These are phyloP conservation scores for Anthophora plumipes DNA, from an alignment of 2,888 invertebrate species.

Conservation along the genomic window DNA sequence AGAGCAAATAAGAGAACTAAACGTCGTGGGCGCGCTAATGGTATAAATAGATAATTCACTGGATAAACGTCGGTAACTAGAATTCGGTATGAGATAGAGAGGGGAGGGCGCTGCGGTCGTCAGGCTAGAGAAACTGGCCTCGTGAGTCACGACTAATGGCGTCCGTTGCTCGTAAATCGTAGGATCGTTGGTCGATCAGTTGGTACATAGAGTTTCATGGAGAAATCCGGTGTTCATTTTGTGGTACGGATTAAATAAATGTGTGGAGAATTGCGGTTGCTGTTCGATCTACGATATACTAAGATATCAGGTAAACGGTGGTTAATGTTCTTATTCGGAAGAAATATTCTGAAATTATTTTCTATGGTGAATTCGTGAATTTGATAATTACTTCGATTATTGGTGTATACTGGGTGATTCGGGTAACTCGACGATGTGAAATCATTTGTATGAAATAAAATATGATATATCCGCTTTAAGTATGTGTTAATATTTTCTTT, in stretches of 20 bases:
- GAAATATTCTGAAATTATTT: background rate
- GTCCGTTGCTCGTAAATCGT: constrained; percentile 54
- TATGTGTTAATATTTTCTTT: no score
- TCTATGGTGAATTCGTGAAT: background rate
- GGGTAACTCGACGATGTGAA: no score
- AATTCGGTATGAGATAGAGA: constrained; percentile 75
- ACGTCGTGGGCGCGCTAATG: constrained; percentile 49
- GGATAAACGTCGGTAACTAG: constrained; percentile 75
- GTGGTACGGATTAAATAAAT: constrained; percentile 33
- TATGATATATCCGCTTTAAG: no score
- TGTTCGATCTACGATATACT: background rate
- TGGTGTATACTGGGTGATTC: no score
- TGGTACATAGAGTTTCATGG: constrained; percentile 24
- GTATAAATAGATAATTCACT: constrained; percentile 80
- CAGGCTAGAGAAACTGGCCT: constrained; percentile 33
- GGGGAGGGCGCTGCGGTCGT: constrained; percentile 52
- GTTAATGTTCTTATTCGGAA: background rate
- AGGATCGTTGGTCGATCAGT: constrained; percentile 31
- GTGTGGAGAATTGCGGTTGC: background rate
- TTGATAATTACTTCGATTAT: background rate
- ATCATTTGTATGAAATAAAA: no score
- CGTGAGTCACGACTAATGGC: constrained; percentile 68
- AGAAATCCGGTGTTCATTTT: constrained; percentile 29
- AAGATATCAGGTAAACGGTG: background rate
- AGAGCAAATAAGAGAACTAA: constrained; percentile 1